Base-by-base conservation (phyloP, 1,140 invertebrate genomes). In the Bombus huntii region DNA sequence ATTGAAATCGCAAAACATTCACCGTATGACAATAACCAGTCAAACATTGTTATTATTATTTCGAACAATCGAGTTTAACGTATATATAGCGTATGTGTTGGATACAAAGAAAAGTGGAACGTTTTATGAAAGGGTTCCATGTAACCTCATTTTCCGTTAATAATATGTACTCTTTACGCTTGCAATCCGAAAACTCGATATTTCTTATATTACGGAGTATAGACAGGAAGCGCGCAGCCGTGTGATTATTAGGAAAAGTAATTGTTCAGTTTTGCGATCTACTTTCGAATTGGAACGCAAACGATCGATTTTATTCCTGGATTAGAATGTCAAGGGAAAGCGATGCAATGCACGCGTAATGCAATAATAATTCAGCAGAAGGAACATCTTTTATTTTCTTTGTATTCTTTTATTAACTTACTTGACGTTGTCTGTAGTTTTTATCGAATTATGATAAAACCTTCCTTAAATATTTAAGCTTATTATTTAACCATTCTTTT, bases 301-400 rank as follows among this genome's bases (percentile, higher is more conserved):
- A 81, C 65, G 25, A 72, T 57, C 31, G n/a, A 81, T 71, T 81
- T 70, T 65, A 66, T 81, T 81, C 65, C 31, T 53, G 31, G 25
- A 71, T 71, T 53, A 37, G 65, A 80, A 80, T 80, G 78, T 70
- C 78, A 79, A 79, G 83, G 76, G 83, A 80, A 84, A 84, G 53
- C 53, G 8, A 71, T 12, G 22, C 31, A 37, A 77, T 47, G n/a
- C 3, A 37, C 25, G 22, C 44, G 31, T 25, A 77, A 77, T 39
- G n/a, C 22, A 28, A 76, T 15, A 65, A 2, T 53, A 47, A 66
- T 47, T 15, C 22, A 34, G 1, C 2, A 34, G 8, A 34, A 47
- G 18, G 2, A 10, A 15, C 10, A 34, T 18, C 15, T 42, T 28
- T 75, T 25, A 71, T 71, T 37, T 28, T 34, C 42, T 34, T 72